phyloP scores from a whole-genome alignment of 2,888 invertebrate species.

The Morpho achilles region DNA sequence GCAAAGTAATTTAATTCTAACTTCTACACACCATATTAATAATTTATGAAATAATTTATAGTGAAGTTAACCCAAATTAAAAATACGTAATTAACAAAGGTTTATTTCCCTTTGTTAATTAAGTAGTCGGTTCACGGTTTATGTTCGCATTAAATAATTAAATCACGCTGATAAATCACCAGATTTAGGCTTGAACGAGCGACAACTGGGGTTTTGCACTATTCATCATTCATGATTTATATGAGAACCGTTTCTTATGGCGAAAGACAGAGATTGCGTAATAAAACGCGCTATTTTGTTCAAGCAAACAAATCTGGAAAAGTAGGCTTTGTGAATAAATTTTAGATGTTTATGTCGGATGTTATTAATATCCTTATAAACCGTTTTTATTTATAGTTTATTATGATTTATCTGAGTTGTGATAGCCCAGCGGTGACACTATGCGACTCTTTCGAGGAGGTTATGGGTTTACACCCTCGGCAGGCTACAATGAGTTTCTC shows the following conservation, averaged over 20 bases:
- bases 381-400: no score
- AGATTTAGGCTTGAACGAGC: conserved; percentile 19
- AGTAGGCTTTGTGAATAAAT: conserved; percentile 16
- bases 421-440: no score
- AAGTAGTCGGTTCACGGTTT: conserved; percentile 8
- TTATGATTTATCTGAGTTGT: no score
- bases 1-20: no score
- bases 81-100: background rate
- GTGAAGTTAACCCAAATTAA: conserved; percentile 10
- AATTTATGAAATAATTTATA: no score
- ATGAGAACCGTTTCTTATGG: conserved; percentile 21
- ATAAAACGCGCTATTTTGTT: conserved; percentile 13
- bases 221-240: conserved; percentile 25
- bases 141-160: conserved; percentile 14
- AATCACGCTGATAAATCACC: conserved; percentile 20
- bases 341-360: background rate
- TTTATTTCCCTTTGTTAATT: background rate
- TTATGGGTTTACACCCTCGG: no score
- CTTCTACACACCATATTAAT: no score
- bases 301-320: conserved; percentile 9
- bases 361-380: background rate
- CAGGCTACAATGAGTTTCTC: no score
- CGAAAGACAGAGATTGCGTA: conserved; percentile 18
- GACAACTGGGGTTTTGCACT: conserved; percentile 14
- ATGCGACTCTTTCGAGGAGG: no score